Evolutionary conservation across 1,140 invertebrate species (phyloP).

Genomic region (Tetragonula clypearis): DNA sequence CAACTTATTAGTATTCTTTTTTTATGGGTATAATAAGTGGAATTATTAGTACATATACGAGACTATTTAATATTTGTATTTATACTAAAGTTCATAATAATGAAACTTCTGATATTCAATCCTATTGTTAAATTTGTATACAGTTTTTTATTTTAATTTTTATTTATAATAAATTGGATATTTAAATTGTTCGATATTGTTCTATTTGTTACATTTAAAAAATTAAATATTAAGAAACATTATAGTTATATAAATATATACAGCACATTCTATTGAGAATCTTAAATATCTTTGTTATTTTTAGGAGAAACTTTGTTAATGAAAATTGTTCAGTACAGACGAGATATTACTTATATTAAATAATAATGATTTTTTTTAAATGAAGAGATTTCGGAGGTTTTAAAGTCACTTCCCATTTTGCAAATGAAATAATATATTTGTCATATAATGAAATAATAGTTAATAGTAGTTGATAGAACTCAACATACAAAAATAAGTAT

Average conservation of each 20-base stretch:
- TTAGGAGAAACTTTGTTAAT: too few relatives aligned
- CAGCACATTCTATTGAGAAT: neutral
- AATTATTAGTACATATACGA: neutral
- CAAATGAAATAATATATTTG: too few relatives aligned
- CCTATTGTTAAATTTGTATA: constrained; percentile 14
- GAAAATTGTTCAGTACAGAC: too few relatives aligned
- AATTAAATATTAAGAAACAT: neutral
- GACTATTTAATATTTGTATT: constrained; percentile 12
- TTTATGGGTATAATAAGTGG: neutral
- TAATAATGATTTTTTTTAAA: too few relatives aligned
- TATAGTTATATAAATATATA: neutral
- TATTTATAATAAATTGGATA: constrained; percentile 19
- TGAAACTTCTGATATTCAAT: neutral
- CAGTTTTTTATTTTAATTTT: constrained; percentile 20
- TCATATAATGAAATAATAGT: too few relatives aligned
- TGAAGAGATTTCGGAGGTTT: too few relatives aligned
- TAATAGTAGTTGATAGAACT: too few relatives aligned
- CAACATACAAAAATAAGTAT: too few relatives aligned
- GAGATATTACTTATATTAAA: too few relatives aligned
- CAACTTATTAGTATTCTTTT: neutral
- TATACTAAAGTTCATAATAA: neutral
- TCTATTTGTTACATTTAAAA: neutral
- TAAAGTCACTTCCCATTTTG: too few relatives aligned
- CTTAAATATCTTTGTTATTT: neutral
- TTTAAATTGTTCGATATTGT: neutral